A percentile compares a stretch with the other conserved stretches of the same genome.
Evolutionary conservation across 2,797 vertebrate genomes (phyloP).

Genomic region (Chaetodon trifasciatus): DNA sequence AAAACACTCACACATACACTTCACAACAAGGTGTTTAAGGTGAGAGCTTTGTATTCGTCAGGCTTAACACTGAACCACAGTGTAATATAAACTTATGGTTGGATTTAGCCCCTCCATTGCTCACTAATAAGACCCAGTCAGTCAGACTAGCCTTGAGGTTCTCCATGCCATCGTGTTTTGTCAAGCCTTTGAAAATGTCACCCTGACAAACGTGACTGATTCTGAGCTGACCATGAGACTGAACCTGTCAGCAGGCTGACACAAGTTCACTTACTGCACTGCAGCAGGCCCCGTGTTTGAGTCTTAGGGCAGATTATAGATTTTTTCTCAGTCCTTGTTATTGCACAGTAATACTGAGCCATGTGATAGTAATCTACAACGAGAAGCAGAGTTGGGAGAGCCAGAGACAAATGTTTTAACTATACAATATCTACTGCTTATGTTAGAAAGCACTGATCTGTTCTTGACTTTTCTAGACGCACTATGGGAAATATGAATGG

Average conservation of each 20-base stretch:
- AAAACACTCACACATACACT: too few relatives aligned
- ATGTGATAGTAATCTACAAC: conserved; percentile 58
- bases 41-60: background rate
- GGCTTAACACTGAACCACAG: background rate
- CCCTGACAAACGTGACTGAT: background rate
- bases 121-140: background rate
- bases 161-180: background rate
- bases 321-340: conserved; percentile 27
- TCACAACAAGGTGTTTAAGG: background rate
- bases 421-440: background rate
- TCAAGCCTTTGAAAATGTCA: conserved; percentile 4
- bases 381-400: conserved; percentile 1
- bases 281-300: conserved; percentile 9
- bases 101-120: too few relatives aligned
- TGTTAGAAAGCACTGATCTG: too few relatives aligned
- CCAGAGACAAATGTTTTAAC: background rate
- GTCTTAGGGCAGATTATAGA: conserved; percentile 50
- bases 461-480: too few relatives aligned
- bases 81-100: background rate
- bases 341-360: background rate
- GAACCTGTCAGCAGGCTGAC: conserved; percentile 6
- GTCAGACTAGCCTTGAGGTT: background rate
- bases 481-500: too few relatives aligned
- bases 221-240: conserved; percentile 27
- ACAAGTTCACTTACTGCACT: conserved; percentile 8